Conservation (phyloP, 1,140 invertebrate genomes). For the Leptinotarsa lineolata region DNA sequence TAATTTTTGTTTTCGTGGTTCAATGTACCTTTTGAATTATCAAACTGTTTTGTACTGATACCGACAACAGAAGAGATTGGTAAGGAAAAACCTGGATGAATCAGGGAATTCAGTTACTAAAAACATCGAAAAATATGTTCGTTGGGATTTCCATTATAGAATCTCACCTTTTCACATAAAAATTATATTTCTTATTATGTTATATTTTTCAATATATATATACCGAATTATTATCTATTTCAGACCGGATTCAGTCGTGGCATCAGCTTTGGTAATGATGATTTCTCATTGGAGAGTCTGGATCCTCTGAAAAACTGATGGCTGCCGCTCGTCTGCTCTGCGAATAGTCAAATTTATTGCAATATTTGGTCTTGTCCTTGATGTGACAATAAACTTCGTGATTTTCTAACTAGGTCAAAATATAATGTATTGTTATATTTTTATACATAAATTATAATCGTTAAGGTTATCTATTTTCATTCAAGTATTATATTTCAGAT, state of each 20-base stretch:
- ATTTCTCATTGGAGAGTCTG: conserved; percentile 84
- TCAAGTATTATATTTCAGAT: conserved; percentile 17
- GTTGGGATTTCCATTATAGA: too few species aligned
- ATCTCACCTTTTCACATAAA: too few species aligned
- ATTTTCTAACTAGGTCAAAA: conserved; percentile 22
- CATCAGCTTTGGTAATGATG: conserved; percentile 77
- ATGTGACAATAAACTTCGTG: conserved; percentile 25
- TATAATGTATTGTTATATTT: conserved; percentile 11
- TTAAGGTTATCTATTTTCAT: conserved; percentile 14
- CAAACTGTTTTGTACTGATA: too few species aligned
- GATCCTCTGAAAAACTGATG: conserved; percentile 69
- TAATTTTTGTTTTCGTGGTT: too few species aligned
- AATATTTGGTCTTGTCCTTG: conserved; percentile 15
- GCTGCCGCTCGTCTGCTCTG: background rate
- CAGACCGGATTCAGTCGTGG: conserved; percentile 81
- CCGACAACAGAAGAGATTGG: too few species aligned
- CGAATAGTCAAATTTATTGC: background rate
- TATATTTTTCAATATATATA: too few species aligned
- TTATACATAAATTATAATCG: conserved; percentile 18
- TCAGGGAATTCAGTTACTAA: too few species aligned
- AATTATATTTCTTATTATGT: too few species aligned
- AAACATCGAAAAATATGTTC: too few species aligned
- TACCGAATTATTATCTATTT: conserved; percentile 48
- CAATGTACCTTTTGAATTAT: too few species aligned
- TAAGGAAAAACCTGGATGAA: too few species aligned